These are phyloP conservation scores for Sylvia atricapilla DNA, from an alignment of 2,113 vertebrate species.

Conservation along the genomic window DNA sequence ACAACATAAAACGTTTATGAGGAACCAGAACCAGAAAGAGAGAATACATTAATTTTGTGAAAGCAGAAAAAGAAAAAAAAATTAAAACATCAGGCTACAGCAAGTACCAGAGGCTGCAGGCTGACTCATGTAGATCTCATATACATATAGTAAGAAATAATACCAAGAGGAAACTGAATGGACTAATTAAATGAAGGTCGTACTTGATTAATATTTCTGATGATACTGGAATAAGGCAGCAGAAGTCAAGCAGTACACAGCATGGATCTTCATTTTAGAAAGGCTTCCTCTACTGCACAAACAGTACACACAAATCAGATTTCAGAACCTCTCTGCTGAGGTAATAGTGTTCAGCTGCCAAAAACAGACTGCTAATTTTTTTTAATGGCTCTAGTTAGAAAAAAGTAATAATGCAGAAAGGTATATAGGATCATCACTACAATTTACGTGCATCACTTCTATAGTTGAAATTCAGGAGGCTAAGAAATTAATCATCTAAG, in stretches of 20 bases:
- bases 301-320: slow-evolving; percentile 28
- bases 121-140: background rate
- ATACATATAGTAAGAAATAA: background rate
- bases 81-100: background rate
- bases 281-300: background rate
- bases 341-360: slow-evolving; percentile 15
- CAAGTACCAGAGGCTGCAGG: background rate
- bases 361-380: background rate
- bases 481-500: background rate
- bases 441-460: background rate
- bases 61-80: background rate
- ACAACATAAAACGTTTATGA: background rate
- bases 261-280: slow-evolving; percentile 37
- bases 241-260: background rate
- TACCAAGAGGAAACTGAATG: slow-evolving; percentile 19
- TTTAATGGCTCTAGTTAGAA: background rate
- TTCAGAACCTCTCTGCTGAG: background rate
- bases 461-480: background rate
- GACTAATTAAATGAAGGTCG: slow-evolving; percentile 47
- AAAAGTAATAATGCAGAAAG: background rate
- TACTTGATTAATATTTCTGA: background rate
- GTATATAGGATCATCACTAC: background rate
- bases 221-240: background rate
- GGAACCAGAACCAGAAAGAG: background rate
- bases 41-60: background rate